Evolutionary conservation across 1,140 invertebrate genomes (phyloP).

Genomic region (Eulimnadia texana): DNA sequence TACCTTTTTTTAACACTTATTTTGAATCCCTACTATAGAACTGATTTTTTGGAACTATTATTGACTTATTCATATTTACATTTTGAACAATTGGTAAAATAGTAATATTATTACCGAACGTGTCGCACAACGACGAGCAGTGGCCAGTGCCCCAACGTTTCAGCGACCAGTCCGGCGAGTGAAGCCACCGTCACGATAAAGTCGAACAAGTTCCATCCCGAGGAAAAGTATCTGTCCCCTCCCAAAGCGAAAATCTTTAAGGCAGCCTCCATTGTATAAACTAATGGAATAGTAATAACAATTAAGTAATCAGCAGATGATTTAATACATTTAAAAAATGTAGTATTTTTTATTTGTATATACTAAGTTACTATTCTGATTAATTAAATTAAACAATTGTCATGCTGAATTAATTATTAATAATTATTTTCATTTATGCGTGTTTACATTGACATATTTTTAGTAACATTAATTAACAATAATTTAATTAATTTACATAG

Average conservation of each 20-base stretch:
- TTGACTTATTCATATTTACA: too few relatives aligned
- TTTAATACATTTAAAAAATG: too few relatives aligned
- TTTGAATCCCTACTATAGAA: too few relatives aligned
- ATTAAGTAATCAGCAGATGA: not conserved
- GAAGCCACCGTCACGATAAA: constrained; percentile 53
- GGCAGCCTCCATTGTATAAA: constrained; percentile 57
- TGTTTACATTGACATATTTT: too few relatives aligned
- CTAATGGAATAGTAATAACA: constrained; percentile 34
- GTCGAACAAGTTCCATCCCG: constrained; percentile 79
- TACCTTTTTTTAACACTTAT: too few relatives aligned
- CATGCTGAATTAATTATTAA: not conserved
- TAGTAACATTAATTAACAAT: not conserved
- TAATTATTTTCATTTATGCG: not conserved
- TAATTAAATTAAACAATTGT: constrained; percentile 2
- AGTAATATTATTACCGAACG: not conserved
- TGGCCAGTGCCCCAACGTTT: constrained; percentile 47
- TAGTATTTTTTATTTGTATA: too few relatives aligned
- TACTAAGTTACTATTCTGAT: too few relatives aligned
- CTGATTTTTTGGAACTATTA: too few relatives aligned
- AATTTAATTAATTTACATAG: constrained; percentile 32
- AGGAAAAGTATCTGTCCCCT: constrained; percentile 50
- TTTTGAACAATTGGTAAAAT: not conserved
- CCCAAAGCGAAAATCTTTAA: constrained; percentile 60
- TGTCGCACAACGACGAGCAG: constrained; percentile 51
- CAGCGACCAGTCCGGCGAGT: constrained; percentile 47